Conservation (phyloP, 2,888 invertebrate genomes). For the Chironomus riparius region DNA sequence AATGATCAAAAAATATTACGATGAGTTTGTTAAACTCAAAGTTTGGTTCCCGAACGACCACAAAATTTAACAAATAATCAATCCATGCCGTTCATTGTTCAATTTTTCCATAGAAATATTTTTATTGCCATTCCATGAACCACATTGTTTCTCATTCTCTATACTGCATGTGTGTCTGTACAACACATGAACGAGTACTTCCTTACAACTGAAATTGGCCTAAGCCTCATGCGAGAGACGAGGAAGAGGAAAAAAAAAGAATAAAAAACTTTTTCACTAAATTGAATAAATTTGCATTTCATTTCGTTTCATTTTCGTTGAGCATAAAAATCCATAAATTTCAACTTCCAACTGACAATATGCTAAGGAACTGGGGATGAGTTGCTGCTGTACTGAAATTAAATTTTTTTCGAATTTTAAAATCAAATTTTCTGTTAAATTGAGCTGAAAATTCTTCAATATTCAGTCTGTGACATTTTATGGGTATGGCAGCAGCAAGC, state of each 20-base stretch:
- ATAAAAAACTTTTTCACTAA: constrained; percentile 3
- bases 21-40: no score
- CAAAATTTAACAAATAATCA: no score
- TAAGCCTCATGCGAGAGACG: background rate
- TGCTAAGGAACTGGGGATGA: background rate
- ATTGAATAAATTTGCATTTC: constrained; percentile 26
- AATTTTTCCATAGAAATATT: background rate
- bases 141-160: background rate
- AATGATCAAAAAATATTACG: no score
- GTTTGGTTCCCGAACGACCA: no score
- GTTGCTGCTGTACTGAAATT: no score
- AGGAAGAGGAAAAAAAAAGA: background rate
- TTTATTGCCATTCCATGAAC: background rate
- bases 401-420: no score
- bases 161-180: background rate
- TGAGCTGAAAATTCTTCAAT: no score
- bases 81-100: background rate
- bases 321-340: background rate
- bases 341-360: background rate
- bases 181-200: background rate
- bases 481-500: background rate
- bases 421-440: no score
- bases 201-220: constrained; percentile 3
- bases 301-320: background rate
- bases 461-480: no score